These are phyloP conservation scores for Cantharis lateralis DNA, from an alignment of 2,888 invertebrate genomes.

Conservation along the genomic window DNA sequence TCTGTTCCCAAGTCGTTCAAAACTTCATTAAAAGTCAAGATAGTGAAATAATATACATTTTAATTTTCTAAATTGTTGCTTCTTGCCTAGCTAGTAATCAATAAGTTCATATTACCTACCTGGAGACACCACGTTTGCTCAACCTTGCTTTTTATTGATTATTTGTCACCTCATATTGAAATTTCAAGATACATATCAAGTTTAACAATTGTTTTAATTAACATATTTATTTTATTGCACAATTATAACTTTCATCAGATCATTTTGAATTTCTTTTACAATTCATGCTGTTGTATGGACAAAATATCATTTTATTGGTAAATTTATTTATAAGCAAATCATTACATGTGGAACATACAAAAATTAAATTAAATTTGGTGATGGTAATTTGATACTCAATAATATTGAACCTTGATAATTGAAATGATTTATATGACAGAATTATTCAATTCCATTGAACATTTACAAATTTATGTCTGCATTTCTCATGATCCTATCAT, in stretches of 20 bases:
- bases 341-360: not conserved
- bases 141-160: not conserved
- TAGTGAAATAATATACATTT: not conserved
- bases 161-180: not conserved
- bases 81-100: not conserved
- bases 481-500: no score
- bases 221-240: not conserved
- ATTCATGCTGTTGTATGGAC: no score
- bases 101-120: not conserved
- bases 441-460: not conserved
- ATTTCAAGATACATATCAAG: not conserved
- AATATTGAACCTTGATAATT: not conserved
- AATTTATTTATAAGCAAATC: no score
- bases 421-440: not conserved
- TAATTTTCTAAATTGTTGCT: not conserved
- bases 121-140: not conserved
- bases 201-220: not conserved
- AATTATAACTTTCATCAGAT: not conserved
- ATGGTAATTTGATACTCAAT: not conserved
- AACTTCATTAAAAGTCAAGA: not conserved
- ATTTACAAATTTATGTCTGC: not conserved
- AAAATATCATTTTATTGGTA: not conserved
- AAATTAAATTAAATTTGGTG: not conserved
- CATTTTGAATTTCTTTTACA: no score
- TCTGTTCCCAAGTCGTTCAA: no score